phyloP scores from a whole-genome alignment of 2,113 vertebrate species.

The Forbesichthys agassizii region DNA sequence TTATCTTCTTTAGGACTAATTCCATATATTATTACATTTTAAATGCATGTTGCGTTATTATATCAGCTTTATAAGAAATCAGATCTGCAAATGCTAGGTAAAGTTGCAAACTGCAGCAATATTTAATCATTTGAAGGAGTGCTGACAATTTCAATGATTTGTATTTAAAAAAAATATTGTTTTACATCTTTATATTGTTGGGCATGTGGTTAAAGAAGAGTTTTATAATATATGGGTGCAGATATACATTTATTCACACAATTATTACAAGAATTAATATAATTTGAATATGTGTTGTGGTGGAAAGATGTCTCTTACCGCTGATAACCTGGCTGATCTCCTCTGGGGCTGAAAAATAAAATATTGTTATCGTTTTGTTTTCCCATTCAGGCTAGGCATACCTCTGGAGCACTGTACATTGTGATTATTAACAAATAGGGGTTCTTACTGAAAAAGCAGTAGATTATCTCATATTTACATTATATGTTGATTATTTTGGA shows the following conservation, averaged over 20 bases:
- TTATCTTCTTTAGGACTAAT: too few species aligned
- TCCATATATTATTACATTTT: too few species aligned
- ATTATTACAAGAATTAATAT: neutral
- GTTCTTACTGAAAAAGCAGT: neutral
- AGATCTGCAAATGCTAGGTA: neutral
- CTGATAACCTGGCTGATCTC: constrained; percentile 91
- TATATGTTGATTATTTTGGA: constrained; percentile 8
- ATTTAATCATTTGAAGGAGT: neutral
- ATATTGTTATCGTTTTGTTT: constrained; percentile 5
- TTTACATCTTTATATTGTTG: neutral
- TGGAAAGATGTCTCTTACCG: constrained; percentile 75
- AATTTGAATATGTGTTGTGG: neutral
- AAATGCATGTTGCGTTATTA: neutral
- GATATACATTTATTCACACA: neutral
- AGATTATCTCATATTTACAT: neutral
- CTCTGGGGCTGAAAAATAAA: constrained; percentile 85
- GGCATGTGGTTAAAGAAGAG: neutral
- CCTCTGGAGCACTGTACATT: constrained; percentile 2
- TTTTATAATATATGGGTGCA: neutral
- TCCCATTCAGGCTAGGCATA: constrained; percentile 11
- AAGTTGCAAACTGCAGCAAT: neutral
- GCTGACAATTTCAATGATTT: neutral
- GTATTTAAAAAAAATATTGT: neutral
- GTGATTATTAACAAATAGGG: neutral
- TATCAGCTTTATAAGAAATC: neutral